phyloP scores from a whole-genome alignment of 2,113 vertebrate genomes.

The Macaca mulatta region DNA sequence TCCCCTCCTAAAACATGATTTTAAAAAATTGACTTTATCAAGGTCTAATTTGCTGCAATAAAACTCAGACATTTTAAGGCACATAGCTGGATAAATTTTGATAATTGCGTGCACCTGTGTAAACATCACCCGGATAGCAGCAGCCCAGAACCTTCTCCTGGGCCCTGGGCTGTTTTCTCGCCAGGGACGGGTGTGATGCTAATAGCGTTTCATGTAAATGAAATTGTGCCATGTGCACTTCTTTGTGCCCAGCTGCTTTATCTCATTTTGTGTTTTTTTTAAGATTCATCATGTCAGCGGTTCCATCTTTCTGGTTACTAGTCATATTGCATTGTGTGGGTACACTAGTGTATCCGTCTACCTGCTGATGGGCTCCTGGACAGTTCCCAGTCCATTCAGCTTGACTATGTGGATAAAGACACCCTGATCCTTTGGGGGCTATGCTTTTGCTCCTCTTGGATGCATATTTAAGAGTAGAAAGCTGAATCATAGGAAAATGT shows the following conservation, averaged over 20 bases:
- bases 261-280: too few species aligned
- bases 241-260: neutral
- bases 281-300: rapidly evolving
- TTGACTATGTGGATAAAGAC: neutral
- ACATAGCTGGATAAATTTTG: neutral
- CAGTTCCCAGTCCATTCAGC: too few species aligned
- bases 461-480: neutral
- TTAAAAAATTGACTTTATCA: neutral
- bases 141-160: neutral
- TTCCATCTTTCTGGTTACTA: neutral
- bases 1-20: neutral
- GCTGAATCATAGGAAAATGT: neutral
- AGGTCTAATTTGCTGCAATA: neutral
- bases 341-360: rapidly evolving
- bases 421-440: neutral
- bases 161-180: neutral
- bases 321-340: neutral
- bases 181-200: neutral
- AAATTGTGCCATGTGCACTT: rapidly evolving
- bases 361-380: neutral
- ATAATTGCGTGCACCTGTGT: neutral
- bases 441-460: neutral
- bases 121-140: rapidly evolving
- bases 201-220: rapidly evolving
- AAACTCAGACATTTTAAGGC: neutral